Base-by-base conservation (phyloP, 2,888 invertebrate genomes). In the Lacanobia oleracea region DNA sequence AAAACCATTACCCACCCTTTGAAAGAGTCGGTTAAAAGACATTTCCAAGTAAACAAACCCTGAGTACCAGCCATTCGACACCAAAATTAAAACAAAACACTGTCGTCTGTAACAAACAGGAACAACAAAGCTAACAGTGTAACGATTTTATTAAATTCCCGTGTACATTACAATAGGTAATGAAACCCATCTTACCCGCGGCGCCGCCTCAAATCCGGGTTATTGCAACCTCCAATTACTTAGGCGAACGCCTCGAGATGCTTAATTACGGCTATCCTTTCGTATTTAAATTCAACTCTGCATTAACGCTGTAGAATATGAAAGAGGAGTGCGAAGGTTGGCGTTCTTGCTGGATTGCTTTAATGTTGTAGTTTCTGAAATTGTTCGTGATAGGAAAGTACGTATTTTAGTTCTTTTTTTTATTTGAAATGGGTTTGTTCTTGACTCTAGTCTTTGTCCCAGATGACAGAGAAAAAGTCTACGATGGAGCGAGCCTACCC, bases 191-290 rank as follows among this genome's bases (percentile, higher is more conserved):
- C 61, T 75, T 73, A 73, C 73, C 82, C 82, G 78, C 72, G 71
- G 78, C 73, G 64, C 69, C 67, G 80, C 72, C 88, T 87, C 77
- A 89, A 91, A 91, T 90, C 90, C 89, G 68, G 81, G 75, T 79
- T 81, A 86, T 88, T 89, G 89, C 90, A 90, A 90, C 91, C 92
- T 91, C 90, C 91, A 93, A 93, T 93, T 92, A 93, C 91, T 91
- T 89, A 89, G 85, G 88, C 88, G 88, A 91, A 89, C 87, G 84
- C 89, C 87, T 88, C 86, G 88, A 90, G 87, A 87, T 86, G 87
- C 87, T 90, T 92, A 92, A 93, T 92, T 92, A 92, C 88, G 77
- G 87, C 86, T 91, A 84, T 91, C 90, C 88, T 88, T 90, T 88
- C 88, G 87, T 84, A 86, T 84, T 82, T 82, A 85, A 84, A 84